Percentiles rank a stretch among this genome's conserved stretches.
Evolutionary conservation across 2,113 vertebrate genomes (phyloP).

Genomic region (Microcebus jonahi): DNA sequence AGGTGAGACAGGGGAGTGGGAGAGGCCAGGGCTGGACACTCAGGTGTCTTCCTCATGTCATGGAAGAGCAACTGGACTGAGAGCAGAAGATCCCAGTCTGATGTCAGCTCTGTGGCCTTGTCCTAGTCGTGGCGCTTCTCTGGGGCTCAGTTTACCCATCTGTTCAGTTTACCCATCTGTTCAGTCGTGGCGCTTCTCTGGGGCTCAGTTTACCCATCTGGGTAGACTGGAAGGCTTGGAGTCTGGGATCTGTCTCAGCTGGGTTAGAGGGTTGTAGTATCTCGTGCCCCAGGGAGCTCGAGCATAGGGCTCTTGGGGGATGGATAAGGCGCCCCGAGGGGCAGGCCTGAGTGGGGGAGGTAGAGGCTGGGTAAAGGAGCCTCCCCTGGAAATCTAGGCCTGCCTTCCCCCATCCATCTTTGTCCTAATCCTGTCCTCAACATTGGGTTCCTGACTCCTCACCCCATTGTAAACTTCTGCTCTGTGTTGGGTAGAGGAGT

Average conservation of each 20-base stretch:
- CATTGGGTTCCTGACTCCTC: background rate
- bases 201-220: background rate
- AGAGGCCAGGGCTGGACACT: background rate
- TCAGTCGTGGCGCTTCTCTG: background rate
- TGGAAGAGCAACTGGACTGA: background rate
- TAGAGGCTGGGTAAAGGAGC: background rate
- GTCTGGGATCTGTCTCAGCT: background rate
- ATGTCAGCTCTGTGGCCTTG: background rate
- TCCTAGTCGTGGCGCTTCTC: background rate
- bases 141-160: background rate
- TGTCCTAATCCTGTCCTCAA: background rate
- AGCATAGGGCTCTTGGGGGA: no score
- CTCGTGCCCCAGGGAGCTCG: background rate
- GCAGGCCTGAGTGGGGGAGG: background rate
- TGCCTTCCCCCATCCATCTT: background rate
- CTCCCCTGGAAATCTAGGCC: background rate
- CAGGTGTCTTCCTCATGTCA: background rate
- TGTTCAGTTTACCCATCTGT: slow-evolving; percentile 13
- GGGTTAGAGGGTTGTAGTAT: background rate
- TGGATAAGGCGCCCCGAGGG: background rate
- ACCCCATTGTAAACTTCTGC: rapidly evolving
- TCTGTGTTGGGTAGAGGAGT: background rate
- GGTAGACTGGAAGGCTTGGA: background rate
- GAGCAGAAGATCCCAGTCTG: background rate
- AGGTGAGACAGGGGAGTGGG: slow-evolving; percentile 62